A percentile compares a stretch with the other conserved stretches of the same genome.
These are phyloP conservation scores for Nemurella pictetii DNA, from an alignment of 2,888 invertebrate species.

Conservation along the genomic window DNA sequence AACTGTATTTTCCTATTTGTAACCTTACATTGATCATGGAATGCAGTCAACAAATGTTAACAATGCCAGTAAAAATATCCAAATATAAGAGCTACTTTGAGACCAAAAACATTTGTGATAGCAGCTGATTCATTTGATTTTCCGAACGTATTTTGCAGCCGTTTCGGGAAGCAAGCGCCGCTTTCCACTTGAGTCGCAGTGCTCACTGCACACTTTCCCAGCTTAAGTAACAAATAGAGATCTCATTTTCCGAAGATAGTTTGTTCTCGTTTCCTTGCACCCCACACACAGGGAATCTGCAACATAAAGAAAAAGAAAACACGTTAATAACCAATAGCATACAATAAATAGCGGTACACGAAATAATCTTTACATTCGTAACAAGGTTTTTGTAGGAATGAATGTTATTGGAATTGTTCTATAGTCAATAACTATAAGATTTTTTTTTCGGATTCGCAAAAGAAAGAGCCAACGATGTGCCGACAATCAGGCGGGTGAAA, in stretches of 20 bases:
- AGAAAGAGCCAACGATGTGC: neutral
- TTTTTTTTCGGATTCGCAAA: too few species aligned
- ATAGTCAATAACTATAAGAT: neutral
- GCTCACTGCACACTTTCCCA: neutral
- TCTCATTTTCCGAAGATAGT: neutral
- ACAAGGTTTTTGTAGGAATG: neutral
- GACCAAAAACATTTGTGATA: conserved; percentile 10
- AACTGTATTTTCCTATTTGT: neutral
- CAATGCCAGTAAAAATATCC: neutral
- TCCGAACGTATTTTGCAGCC: neutral
- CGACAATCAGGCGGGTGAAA: too few species aligned
- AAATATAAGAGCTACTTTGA: conserved; percentile 4
- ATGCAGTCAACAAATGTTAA: neutral
- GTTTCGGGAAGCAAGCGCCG: neutral
- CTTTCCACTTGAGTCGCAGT: neutral
- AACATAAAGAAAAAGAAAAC: neutral
- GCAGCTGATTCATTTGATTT: conserved; percentile 8
- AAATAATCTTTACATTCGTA: too few species aligned
- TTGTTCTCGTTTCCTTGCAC: neutral
- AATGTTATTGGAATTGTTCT: neutral
- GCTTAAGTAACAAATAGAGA: neutral
- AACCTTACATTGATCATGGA: neutral
- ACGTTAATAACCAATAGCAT: neutral
- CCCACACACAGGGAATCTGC: neutral
- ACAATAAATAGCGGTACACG: neutral